These are phyloP conservation scores for Cottus gobio DNA, from an alignment of 2,113 vertebrate species.

Conservation along the genomic window DNA sequence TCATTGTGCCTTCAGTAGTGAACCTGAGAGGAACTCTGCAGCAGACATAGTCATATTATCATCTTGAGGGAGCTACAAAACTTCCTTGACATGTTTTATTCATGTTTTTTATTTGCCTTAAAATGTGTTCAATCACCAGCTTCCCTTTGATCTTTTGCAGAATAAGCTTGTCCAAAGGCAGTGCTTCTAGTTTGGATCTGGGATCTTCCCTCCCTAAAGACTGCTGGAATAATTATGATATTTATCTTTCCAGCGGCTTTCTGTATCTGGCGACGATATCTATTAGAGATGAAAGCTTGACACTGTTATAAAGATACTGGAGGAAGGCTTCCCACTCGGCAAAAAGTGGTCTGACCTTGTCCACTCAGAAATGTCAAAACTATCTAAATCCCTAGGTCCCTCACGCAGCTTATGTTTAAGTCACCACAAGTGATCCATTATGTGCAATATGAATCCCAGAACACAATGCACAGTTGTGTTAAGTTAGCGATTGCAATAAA, in stretches of 20 bases:
- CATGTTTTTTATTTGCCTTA: slow-evolving; percentile 76
- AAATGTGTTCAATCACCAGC: slow-evolving; percentile 70
- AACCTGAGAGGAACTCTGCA: slow-evolving; percentile 37
- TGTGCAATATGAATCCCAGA: slow-evolving; percentile 2
- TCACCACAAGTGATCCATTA: slow-evolving; percentile 20
- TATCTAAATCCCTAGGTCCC: slow-evolving; percentile 18
- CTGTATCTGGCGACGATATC: slow-evolving; percentile 65
- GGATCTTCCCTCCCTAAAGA: slow-evolving; percentile 61
- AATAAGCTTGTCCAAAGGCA: slow-evolving; percentile 72
- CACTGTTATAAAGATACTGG: slow-evolving; percentile 27
- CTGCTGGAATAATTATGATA: slow-evolving; percentile 77
- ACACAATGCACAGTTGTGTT: slow-evolving; percentile 19
- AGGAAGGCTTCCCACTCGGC: slow-evolving; percentile 7
- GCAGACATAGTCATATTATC: slow-evolving; percentile 42
- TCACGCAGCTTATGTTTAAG: slow-evolving; percentile 12
- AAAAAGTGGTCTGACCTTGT: slow-evolving; percentile 39
- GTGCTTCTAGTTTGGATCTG: slow-evolving; percentile 57
- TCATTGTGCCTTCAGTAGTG: slow-evolving; percentile 19
- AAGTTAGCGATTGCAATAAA: neutral
- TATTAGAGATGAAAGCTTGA: slow-evolving; percentile 69
- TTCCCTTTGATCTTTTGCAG: slow-evolving; percentile 71
- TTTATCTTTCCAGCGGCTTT: slow-evolving; percentile 71
- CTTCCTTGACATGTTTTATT: slow-evolving; percentile 76
- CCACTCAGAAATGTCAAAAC: slow-evolving; percentile 18
- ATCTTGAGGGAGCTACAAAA: slow-evolving; percentile 57